Evolutionary conservation across 2,113 vertebrate species (phyloP).

Genomic region (Nothobranchius furzeri): DNA sequence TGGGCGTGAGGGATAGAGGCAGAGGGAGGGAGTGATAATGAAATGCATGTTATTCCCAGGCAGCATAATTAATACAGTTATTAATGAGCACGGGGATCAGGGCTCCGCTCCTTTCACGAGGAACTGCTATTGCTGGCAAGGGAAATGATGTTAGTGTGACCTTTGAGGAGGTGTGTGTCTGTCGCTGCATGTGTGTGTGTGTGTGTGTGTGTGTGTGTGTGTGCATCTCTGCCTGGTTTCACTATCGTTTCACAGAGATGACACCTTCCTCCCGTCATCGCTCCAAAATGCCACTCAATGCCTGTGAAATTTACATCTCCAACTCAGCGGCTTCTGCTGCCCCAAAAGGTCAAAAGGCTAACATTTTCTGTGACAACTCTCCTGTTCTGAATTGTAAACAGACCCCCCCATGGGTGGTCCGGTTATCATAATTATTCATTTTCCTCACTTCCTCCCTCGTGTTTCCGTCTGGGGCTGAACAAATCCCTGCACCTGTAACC

Average conservation of each 20-base stretch:
- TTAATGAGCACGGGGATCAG: constrained; percentile 72
- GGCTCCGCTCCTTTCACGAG: constrained; percentile 59
- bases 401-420: constrained; percentile 61
- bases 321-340: constrained; percentile 43
- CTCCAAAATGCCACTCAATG: constrained; percentile 50
- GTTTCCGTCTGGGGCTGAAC: constrained; percentile 23
- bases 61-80: constrained; percentile 77
- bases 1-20: constrained; percentile 57
- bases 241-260: constrained; percentile 53
- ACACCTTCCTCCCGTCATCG: constrained; percentile 51
- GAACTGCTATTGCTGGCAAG: constrained; percentile 56
- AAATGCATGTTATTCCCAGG: constrained; percentile 76
- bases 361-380: constrained; percentile 29
- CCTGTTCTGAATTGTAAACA: constrained; percentile 50
- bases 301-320: constrained; percentile 23
- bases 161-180: constrained; percentile 64
- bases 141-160: constrained; percentile 78
- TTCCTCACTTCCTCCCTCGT: constrained; percentile 11
- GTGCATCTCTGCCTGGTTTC: constrained; percentile 35
- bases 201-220: background rate
- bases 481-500: constrained; percentile 41
- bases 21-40: constrained; percentile 64
- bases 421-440: constrained; percentile 29
- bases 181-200: constrained; percentile 8
- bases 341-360: constrained; percentile 52